Conservation (phyloP, 2,888 invertebrate genomes). For the Platypus cylindrus region DNA sequence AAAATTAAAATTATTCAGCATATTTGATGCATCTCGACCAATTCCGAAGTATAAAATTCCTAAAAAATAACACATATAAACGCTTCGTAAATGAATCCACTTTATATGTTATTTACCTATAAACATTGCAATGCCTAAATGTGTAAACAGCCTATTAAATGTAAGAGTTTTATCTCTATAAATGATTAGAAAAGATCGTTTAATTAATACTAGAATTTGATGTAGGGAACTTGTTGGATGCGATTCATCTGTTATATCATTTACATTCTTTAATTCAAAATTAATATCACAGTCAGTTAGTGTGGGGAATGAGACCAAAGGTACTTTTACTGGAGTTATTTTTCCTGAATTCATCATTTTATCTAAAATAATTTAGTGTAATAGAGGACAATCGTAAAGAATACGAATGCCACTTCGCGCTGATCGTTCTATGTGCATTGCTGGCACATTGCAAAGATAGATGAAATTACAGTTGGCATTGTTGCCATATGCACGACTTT, state of each 20-base stretch:
- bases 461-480: too few species aligned
- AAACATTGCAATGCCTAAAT: slow-evolving; percentile 65
- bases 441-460: too few species aligned
- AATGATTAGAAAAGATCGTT: slow-evolving; percentile 48
- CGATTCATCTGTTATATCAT: slow-evolving; percentile 13
- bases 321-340: slow-evolving; percentile 41
- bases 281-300: slow-evolving; percentile 12
- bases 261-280: slow-evolving; percentile 2
- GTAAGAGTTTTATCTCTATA: slow-evolving; percentile 65
- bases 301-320: slow-evolving; percentile 27
- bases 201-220: slow-evolving; percentile 47
- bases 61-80: slow-evolving; percentile 7
- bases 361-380: slow-evolving; percentile 33
- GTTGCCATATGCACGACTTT: too few species aligned
- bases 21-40: slow-evolving; percentile 74
- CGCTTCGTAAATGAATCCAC: too few species aligned
- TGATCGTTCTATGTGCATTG: too few species aligned
- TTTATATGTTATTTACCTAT: too few species aligned
- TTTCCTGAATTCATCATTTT: slow-evolving; percentile 40
- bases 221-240: slow-evolving; percentile 47
- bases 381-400: too few species aligned
- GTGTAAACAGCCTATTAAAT: slow-evolving; percentile 63
- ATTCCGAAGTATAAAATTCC: slow-evolving; percentile 74
- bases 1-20: slow-evolving; percentile 75
- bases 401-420: too few species aligned